Conservation (phyloP, 2,888 invertebrate genomes). For the Auanema sp. region DNA sequence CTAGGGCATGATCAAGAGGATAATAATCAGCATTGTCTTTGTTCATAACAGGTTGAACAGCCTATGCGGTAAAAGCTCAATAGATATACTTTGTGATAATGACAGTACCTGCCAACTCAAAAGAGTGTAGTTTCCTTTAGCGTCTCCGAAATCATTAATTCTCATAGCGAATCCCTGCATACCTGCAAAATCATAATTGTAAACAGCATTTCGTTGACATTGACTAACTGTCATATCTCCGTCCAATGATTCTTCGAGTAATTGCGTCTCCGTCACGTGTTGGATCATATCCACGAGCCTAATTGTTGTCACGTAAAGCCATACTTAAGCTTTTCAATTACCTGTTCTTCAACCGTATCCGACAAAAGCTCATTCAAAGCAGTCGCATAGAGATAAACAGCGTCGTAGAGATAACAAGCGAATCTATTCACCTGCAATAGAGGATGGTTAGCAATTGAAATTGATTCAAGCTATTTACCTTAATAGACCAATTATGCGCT, state of each 20-base stretch:
- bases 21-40: slow-evolving; percentile 48
- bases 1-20: slow-evolving; percentile 54
- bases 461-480: slow-evolving; percentile 24
- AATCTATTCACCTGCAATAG: slow-evolving; percentile 69
- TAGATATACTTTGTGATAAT: neutral
- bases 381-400: slow-evolving; percentile 82
- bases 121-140: slow-evolving; percentile 87
- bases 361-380: slow-evolving; percentile 77
- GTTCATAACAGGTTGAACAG: slow-evolving; percentile 7
- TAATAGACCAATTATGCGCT: slow-evolving; percentile 21
- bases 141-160: slow-evolving; percentile 85
- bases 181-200: slow-evolving; percentile 71
- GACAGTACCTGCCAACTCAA: slow-evolving; percentile 73
- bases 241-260: slow-evolving; percentile 77
- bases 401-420: slow-evolving; percentile 84
- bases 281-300: slow-evolving; percentile 32
- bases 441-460: neutral
- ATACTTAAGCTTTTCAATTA: neutral
- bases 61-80: neutral
- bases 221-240: slow-evolving; percentile 68
- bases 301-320: neutral
- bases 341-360: slow-evolving; percentile 61
- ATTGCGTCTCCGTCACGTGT: slow-evolving; percentile 77
- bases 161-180: slow-evolving; percentile 88
- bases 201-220: slow-evolving; percentile 1